phyloP scores from a whole-genome alignment of 2,113 vertebrate species.

The Mugil cephalus region DNA sequence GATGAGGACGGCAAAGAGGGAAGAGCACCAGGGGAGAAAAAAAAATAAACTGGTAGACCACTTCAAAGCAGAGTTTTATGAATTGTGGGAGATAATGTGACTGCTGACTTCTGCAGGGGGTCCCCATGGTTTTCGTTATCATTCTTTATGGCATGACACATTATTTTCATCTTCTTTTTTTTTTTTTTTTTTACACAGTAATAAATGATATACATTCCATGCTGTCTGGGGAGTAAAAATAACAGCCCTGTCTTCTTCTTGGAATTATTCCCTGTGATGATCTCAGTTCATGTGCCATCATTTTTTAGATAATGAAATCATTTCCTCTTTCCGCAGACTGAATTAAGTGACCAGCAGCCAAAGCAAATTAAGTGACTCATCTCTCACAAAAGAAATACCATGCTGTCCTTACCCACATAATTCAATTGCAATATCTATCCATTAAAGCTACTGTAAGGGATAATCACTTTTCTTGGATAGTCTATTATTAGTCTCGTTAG shows the following conservation, averaged over 20 bases:
- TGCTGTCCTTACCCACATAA: constrained; percentile 45
- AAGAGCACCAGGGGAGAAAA: constrained; percentile 20
- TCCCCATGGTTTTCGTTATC: constrained; percentile 64
- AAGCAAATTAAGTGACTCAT: constrained; percentile 64
- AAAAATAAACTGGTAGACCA: constrained; percentile 70
- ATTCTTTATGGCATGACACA: constrained; percentile 60
- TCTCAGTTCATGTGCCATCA: constrained; percentile 63
- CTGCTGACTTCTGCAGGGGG: constrained; percentile 56
- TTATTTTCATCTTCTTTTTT: constrained; percentile 24
- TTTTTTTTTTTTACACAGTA: constrained; percentile 28
- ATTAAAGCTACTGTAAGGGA: constrained; percentile 37
- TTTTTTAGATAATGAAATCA: constrained; percentile 62
- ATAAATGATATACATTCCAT: constrained; percentile 63
- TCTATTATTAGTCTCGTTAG: constrained; percentile 33
- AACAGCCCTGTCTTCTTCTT: constrained; percentile 42
- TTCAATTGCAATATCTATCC: constrained; percentile 61
- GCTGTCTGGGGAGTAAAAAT: constrained; percentile 45
- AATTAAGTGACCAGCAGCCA: constrained; percentile 69
- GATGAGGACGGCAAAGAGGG: constrained; percentile 38
- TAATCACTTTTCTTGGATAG: constrained; percentile 38
- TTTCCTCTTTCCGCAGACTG: constrained; percentile 50
- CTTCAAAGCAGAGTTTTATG: constrained; percentile 74
- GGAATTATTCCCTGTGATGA: constrained; percentile 60
- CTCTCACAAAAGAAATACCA: constrained; percentile 62
- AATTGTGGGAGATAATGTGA: constrained; percentile 73